phyloP scores from a whole-genome alignment of 1,140 invertebrate genomes.

The Penaeus japonicus region DNA sequence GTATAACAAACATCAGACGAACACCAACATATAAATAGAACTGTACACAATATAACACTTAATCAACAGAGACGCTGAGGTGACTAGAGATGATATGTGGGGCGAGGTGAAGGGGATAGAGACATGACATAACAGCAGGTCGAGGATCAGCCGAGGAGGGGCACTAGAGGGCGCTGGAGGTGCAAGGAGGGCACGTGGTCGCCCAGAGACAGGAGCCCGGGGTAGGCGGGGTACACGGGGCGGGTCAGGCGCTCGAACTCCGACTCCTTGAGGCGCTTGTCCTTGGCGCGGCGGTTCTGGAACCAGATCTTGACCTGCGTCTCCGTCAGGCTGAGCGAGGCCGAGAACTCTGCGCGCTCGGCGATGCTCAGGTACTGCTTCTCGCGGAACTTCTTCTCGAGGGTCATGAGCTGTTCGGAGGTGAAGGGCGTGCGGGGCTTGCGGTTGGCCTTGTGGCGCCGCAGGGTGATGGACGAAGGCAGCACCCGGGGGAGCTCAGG shows the following conservation, averaged over 20 bases:
- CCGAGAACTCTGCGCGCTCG: constrained; percentile 22
- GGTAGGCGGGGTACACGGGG: constrained; percentile 9
- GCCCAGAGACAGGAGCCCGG: constrained; percentile 16
- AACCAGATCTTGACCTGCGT: constrained; percentile 40
- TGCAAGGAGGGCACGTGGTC: constrained; percentile 2
- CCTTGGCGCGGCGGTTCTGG: constrained; percentile 31
- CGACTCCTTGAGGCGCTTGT: constrained; percentile 34
- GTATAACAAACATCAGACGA: no score
- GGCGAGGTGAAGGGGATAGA: background rate
- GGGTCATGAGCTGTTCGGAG: constrained; percentile 9
- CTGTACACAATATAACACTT: no score
- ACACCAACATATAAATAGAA: no score
- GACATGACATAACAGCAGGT: background rate
- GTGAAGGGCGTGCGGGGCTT: constrained; percentile 29
- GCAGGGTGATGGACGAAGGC: background rate
- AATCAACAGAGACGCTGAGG: background rate
- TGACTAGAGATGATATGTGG: no score
- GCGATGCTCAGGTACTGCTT: constrained; percentile 30
- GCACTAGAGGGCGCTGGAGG: constrained; percentile 26
- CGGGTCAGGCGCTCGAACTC: constrained; percentile 11
- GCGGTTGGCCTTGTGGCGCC: constrained; percentile 26
- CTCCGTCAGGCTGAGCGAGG: constrained; percentile 25
- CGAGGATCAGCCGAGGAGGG: constrained; percentile 26
- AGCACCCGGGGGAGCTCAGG: background rate
- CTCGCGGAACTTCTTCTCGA: constrained; percentile 37